Conservation (phyloP, 1,140 invertebrate species). For the Eupristina koningsbergeri region DNA sequence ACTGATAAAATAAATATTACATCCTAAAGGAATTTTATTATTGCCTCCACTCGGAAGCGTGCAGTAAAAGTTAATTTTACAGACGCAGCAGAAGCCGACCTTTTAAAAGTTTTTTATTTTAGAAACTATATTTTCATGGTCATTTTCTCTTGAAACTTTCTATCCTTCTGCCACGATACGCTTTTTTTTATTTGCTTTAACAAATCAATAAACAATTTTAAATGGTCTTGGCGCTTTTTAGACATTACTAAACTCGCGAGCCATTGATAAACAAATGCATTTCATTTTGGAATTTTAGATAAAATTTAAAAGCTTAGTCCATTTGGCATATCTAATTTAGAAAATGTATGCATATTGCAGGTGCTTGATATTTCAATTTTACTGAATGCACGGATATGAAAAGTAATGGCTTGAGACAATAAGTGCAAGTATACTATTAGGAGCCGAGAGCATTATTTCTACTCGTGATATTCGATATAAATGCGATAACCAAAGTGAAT, state of each 20-base stretch:
- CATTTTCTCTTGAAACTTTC: background rate
- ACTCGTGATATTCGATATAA: background rate
- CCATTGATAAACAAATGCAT: background rate
- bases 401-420: background rate
- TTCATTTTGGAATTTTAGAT: background rate
- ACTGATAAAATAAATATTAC: constrained; percentile 8
- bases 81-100: background rate
- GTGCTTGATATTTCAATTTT: background rate
- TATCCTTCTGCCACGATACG: background rate
- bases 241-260: background rate
- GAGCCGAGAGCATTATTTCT: background rate
- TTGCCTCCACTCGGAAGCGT: background rate
- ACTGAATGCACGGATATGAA: background rate
- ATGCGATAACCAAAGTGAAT: too few species aligned
- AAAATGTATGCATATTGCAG: background rate
- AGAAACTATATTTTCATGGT: background rate
- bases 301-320: background rate
- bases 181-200: background rate
- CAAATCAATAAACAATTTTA: background rate
- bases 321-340: background rate
- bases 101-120: constrained; percentile 4
- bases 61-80: constrained; percentile 17
- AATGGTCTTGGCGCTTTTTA: background rate
- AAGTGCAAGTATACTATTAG: background rate
- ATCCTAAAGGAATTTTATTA: constrained; percentile 7